These are phyloP conservation scores for Carpatolechia fugitivella DNA, from an alignment of 2,888 invertebrate species.

Conservation along the genomic window DNA sequence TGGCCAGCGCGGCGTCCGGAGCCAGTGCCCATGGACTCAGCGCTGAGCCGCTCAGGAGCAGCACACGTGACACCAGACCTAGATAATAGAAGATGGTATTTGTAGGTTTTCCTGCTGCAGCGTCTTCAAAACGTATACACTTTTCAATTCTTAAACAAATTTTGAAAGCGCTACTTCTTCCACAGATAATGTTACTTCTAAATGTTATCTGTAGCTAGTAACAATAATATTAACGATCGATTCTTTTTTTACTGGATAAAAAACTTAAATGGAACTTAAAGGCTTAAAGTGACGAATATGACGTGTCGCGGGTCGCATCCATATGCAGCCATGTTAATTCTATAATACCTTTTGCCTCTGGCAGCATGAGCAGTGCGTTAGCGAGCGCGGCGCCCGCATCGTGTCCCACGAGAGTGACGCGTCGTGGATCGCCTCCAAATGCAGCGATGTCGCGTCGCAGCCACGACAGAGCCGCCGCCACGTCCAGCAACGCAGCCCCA, in stretches of 20 bases:
- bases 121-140: no score
- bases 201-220: no score
- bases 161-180: no score
- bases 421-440: slow-evolving; percentile 92
- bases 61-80: slow-evolving; percentile 87
- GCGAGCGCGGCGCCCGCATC: slow-evolving; percentile 92
- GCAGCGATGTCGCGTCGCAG: slow-evolving; percentile 89
- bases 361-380: slow-evolving; percentile 90
- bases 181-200: no score
- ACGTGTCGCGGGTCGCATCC: no score
- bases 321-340: no score
- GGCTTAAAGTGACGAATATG: no score
- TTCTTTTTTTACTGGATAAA: no score
- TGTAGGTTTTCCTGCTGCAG: neutral
- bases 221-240: no score
- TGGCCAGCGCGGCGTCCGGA: slow-evolving; percentile 83
- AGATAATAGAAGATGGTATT: neutral
- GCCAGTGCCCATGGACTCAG: slow-evolving; percentile 87
- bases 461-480: slow-evolving; percentile 90
- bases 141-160: no score
- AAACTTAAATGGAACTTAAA: no score
- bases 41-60: slow-evolving; percentile 88
- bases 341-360: slow-evolving; percentile 84
- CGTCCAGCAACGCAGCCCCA: slow-evolving; percentile 83
- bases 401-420: slow-evolving; percentile 91